Conservation (phyloP, 2,113 vertebrate genomes). For the Gallinago paraguaiae region DNA sequence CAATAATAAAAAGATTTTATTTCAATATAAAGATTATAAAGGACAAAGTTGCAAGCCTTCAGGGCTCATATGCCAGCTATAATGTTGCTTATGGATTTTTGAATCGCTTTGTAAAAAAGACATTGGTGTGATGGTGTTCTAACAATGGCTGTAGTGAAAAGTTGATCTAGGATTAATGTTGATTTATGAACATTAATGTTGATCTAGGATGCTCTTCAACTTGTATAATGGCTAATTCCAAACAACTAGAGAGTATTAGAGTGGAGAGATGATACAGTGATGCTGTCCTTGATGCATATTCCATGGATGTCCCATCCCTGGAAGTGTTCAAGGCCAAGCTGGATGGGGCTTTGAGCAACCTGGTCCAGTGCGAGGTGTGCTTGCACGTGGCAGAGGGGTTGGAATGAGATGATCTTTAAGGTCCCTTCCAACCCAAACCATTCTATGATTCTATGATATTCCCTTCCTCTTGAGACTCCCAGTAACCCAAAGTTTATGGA, state of each 20-base stretch:
- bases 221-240: background rate
- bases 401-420: background rate
- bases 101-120: background rate
- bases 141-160: background rate
- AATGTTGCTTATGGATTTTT: background rate
- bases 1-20: background rate
- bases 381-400: background rate
- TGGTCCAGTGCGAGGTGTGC: background rate
- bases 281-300: background rate
- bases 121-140: background rate
- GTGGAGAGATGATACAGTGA: background rate
- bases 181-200: background rate
- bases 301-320: background rate
- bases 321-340: background rate
- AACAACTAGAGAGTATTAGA: background rate
- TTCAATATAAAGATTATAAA: background rate
- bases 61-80: background rate
- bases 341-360: background rate
- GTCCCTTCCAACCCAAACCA: background rate
- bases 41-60: background rate
- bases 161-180: background rate
- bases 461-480: background rate
- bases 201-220: background rate
- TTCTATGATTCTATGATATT: background rate
- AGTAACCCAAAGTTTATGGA: background rate